Base-by-base conservation (phyloP, 1,140 invertebrate species). In the Teleogryllus occipitalis region DNA sequence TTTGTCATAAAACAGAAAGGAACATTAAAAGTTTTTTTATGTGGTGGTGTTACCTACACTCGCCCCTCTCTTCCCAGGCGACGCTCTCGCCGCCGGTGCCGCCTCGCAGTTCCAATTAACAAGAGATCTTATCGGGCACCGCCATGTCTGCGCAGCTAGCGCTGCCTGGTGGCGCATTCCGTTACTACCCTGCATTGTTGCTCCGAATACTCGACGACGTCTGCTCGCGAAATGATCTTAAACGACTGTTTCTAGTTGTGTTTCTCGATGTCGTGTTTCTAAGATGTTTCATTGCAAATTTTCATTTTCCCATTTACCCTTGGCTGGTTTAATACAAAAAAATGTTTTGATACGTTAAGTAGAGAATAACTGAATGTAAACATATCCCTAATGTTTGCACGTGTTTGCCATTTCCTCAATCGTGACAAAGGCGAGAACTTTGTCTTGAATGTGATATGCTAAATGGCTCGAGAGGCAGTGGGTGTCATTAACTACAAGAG, bases 11-110 rank as follows among this genome's bases (percentile, higher is more conserved):
- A 65, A 65, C 54, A 65, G 54, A 65, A 14, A 65, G 54, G 10
- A 65, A 65, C 54, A 65, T 65, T 65, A 65, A 65, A 65, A 10
- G 54, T 65, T 65, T 65, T 65, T 65, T 65, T 65, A 65, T 65
- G 54, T 18, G 10, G 10, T 18, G 54, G 18, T 18, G 54, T 65
- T 65, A 65, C 54, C 54, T 65, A 10, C 54, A 65, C 10, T 65
- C 10, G 54, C 54, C 54, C 54, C 54, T 18, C 10, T 18, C 18
- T 10, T 14, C 54, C 10, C 10, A 65, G 54, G 10, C 54, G 10
- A 65, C 10, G 10, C 54, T 18, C 54, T 65, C 54, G 2, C 54
- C 7, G 54, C 54, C 10, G 27, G 27, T 39, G 27, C 27, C 27
- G 27, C 27, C 54, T 18, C 54, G 54, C 54, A 65, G 10, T 65